Percentiles rank a stretch among this genome's conserved stretches.
Conservation (phyloP, 2,113 vertebrate species). For the Talpa occidentalis region DNA sequence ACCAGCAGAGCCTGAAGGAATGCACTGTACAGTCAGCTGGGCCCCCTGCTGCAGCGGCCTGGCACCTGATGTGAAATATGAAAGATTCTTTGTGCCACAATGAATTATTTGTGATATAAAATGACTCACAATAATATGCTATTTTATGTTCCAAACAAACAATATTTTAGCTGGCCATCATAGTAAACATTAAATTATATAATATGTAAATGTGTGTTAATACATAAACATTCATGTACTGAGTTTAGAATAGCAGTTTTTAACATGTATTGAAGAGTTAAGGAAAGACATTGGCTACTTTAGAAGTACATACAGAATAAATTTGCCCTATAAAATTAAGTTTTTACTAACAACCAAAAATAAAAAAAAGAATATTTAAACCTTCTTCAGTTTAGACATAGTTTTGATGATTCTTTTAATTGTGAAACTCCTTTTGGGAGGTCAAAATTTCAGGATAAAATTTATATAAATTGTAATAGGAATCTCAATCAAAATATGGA, state of each 20-base stretch:
- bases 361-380: neutral
- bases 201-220: too few relatives aligned
- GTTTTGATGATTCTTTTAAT: neutral
- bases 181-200: neutral
- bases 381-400: neutral
- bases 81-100: neutral
- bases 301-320: neutral
- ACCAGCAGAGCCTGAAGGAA: neutral
- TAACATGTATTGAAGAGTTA: neutral
- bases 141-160: neutral
- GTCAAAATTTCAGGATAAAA: neutral
- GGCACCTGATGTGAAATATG: neutral
- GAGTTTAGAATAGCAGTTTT: neutral
- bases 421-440: fast-evolving
- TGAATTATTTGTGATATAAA: neutral
- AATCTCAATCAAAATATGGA: neutral
- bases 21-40: neutral
- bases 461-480: neutral
- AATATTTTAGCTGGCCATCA: neutral
- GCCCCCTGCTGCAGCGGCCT: neutral
- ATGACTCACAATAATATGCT: neutral
- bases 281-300: neutral
- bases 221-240: neutral
- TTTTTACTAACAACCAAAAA: neutral
- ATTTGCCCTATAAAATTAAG: neutral